phyloP scores from a whole-genome alignment of 2,797 vertebrate genomes.

The Sebastolobus altivelis region DNA sequence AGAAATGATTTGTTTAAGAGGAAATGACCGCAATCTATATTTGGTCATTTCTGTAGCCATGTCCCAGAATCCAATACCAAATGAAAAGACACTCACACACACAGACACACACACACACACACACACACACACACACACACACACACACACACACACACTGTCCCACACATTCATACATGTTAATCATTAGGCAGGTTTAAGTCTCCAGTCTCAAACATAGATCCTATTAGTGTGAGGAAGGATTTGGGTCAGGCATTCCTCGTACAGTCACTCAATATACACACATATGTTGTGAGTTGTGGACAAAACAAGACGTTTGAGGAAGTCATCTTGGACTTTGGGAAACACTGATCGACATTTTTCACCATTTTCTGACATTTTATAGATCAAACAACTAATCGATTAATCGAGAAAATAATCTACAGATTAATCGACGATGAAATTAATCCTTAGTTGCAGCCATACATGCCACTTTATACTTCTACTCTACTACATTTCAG shows the following conservation, averaged over 20 bases:
- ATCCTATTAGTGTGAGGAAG: constrained; percentile 67
- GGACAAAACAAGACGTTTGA: too few relatives aligned
- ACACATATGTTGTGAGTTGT: neutral
- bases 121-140: neutral
- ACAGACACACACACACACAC: constrained; percentile 1
- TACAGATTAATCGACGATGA: too few relatives aligned
- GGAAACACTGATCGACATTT: too few relatives aligned
- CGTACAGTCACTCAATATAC: constrained; percentile 11
- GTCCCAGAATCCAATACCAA: constrained; percentile 74
- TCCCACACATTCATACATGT: constrained; percentile 16
- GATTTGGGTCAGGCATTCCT: constrained; percentile 67
- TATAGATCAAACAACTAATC: too few relatives aligned
- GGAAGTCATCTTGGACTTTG: too few relatives aligned
- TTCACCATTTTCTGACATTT: too few relatives aligned
- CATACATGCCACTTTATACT: neutral
- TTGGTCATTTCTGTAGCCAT: constrained; percentile 87
- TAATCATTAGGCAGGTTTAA: constrained; percentile 37
- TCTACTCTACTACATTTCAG: neutral
- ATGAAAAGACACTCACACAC: constrained; percentile 25
- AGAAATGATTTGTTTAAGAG: constrained; percentile 97
- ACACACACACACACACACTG: constrained; percentile 50
- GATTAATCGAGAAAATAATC: too few relatives aligned
- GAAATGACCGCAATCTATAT: constrained; percentile 96
- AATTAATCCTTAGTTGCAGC: too few relatives aligned
- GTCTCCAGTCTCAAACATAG: constrained; percentile 46